A percentile compares a stretch with the other conserved stretches of the same genome.
phyloP scores from a whole-genome alignment of 1,140 invertebrate species.

The Aricia agestis region DNA sequence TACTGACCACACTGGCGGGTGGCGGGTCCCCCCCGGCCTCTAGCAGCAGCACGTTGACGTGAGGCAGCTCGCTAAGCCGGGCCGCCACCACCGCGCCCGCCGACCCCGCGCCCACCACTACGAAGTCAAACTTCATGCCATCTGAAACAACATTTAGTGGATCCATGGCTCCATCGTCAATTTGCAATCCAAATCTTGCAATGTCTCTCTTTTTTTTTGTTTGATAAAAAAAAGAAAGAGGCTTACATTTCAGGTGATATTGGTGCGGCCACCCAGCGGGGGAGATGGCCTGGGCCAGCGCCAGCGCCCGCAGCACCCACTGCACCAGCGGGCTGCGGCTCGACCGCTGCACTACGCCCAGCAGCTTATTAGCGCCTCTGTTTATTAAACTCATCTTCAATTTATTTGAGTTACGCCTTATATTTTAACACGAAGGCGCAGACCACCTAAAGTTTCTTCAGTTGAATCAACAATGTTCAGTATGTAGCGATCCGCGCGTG shows the following conservation, averaged over 20 bases:
- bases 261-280: constrained; percentile 45
- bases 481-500: too few species aligned
- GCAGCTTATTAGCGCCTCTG: too few species aligned
- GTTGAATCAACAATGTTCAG: too few species aligned
- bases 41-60: constrained; percentile 85
- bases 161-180: too few species aligned
- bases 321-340: constrained; percentile 35
- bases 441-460: too few species aligned
- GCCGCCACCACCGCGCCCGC: constrained; percentile 76
- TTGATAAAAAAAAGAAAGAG: too few species aligned
- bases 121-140: constrained; percentile 50
- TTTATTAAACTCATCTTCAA: too few species aligned
- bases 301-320: constrained; percentile 38
- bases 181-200: too few species aligned
- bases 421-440: too few species aligned
- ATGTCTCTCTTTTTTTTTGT: too few species aligned
- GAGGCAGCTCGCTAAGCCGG: constrained; percentile 83
- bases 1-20: constrained; percentile 47
- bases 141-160: constrained; percentile 32
- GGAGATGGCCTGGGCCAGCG: constrained; percentile 39
- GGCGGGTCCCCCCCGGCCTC: constrained; percentile 81
- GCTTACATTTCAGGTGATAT: constrained; percentile 43
- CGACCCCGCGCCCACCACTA: constrained; percentile 51
- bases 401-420: too few species aligned
- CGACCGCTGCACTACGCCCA: constrained; percentile 34